Percentiles rank a stretch among this genome's conserved stretches.
phyloP scores from a whole-genome alignment of 2,113 vertebrate genomes.

The Carettochelys insculpta region DNA sequence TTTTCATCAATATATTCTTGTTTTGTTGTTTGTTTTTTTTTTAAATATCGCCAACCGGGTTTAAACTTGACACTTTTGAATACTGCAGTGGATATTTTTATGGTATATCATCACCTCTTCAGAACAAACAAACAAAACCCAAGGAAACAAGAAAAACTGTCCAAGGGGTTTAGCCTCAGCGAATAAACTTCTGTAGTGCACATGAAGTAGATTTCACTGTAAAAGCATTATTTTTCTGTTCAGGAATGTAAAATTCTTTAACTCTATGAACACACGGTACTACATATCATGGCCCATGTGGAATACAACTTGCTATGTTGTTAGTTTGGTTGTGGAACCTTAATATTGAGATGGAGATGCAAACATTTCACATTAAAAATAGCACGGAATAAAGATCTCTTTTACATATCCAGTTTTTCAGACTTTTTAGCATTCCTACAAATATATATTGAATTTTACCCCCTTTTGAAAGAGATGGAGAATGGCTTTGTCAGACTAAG shows the following conservation, averaged over 20 bases:
- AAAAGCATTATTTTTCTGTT: slow-evolving; percentile 59
- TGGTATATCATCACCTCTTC: slow-evolving; percentile 43
- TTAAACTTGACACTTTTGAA: background rate
- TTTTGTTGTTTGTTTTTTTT: no score
- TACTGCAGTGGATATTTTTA: slow-evolving; percentile 35
- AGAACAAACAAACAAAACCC: background rate
- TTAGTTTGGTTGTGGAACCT: background rate
- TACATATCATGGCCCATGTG: background rate
- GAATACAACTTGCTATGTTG: background rate
- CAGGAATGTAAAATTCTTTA: slow-evolving; percentile 55
- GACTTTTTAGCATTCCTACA: background rate
- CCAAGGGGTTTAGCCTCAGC: slow-evolving; percentile 36
- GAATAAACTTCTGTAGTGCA: slow-evolving; percentile 62
- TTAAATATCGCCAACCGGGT: background rate
- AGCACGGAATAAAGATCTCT: background rate
- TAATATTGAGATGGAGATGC: background rate
- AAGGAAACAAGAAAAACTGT: background rate
- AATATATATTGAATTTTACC: fast-evolving
- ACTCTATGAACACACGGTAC: background rate
- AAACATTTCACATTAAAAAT: background rate
- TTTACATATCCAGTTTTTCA: background rate
- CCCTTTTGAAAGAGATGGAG: background rate
- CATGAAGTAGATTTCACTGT: slow-evolving; percentile 51
- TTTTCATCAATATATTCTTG: background rate
- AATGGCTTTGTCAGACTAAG: background rate